These are phyloP conservation scores for Piliocolobus tephrosceles DNA, from an alignment of 2,113 vertebrate genomes.

Conservation along the genomic window DNA sequence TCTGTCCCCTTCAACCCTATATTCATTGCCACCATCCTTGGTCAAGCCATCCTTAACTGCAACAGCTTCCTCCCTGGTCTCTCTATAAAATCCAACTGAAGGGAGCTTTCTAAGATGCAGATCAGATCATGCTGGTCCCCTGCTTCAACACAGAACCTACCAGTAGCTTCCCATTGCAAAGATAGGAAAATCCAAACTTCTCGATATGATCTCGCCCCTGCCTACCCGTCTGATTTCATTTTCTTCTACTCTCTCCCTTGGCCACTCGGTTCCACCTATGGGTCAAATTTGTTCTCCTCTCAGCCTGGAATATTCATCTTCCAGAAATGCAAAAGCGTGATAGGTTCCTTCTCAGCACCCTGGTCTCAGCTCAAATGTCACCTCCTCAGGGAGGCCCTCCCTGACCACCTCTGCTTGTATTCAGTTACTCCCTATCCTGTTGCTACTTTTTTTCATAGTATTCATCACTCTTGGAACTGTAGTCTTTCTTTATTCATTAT, in stretches of 20 bases:
- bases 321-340: background rate
- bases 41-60: accelerated
- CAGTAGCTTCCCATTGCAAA: background rate
- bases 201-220: accelerated
- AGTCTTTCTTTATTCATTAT: accelerated
- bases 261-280: background rate
- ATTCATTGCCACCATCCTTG: too few species aligned
- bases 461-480: background rate
- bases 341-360: background rate
- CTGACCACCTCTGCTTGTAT: background rate
- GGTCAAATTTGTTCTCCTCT: background rate
- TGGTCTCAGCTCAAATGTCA: background rate
- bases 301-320: background rate
- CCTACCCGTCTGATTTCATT: background rate
- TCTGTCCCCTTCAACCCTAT: background rate
- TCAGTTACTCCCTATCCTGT: too few species aligned
- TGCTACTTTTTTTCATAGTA: background rate
- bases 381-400: background rate
- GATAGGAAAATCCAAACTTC: background rate
- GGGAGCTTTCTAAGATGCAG: background rate
- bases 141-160: background rate
- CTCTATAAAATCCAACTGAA: accelerated
- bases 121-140: accelerated
- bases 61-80: background rate
- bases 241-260: background rate